Conservation (phyloP, 2,113 vertebrate genomes). For the Okapia johnstoni region DNA sequence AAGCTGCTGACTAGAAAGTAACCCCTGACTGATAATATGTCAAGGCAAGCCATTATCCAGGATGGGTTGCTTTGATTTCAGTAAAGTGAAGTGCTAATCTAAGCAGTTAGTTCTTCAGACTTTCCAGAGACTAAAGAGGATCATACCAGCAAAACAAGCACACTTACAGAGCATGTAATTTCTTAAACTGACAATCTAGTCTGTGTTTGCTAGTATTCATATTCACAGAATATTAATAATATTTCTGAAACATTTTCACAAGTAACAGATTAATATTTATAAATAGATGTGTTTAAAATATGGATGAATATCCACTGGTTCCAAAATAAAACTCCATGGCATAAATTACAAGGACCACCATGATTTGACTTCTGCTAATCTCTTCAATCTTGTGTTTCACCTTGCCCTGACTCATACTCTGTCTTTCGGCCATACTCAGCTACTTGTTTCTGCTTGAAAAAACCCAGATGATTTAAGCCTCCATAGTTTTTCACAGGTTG, state of each 20-base stretch:
- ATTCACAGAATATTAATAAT: neutral
- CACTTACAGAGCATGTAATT: neutral
- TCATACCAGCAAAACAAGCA: neutral
- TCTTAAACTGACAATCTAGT: neutral
- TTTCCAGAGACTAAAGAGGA: neutral
- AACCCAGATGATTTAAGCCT: neutral
- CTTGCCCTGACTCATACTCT: neutral
- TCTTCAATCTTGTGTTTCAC: neutral
- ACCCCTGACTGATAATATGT: conserved; percentile 23
- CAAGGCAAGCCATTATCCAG: conserved; percentile 51
- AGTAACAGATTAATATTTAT: neutral
- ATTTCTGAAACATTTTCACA: neutral
- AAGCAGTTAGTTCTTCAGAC: conserved; percentile 34
- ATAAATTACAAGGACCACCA: neutral
- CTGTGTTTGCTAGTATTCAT: neutral
- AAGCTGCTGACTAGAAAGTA: conserved; percentile 50
- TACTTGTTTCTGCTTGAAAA: neutral
- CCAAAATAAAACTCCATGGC: neutral
- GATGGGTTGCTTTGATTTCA: conserved; percentile 47
- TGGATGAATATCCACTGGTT: neutral
- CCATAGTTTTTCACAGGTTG: neutral
- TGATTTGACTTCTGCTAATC: neutral
- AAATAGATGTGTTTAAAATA: neutral
- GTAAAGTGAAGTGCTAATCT: conserved; percentile 31
- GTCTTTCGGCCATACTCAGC: neutral